Evolutionary conservation across 2,797 vertebrate genomes (phyloP), one percentile per base, ranked within the genome.

Genomic region (Epinephelus malabaricus): DNA sequence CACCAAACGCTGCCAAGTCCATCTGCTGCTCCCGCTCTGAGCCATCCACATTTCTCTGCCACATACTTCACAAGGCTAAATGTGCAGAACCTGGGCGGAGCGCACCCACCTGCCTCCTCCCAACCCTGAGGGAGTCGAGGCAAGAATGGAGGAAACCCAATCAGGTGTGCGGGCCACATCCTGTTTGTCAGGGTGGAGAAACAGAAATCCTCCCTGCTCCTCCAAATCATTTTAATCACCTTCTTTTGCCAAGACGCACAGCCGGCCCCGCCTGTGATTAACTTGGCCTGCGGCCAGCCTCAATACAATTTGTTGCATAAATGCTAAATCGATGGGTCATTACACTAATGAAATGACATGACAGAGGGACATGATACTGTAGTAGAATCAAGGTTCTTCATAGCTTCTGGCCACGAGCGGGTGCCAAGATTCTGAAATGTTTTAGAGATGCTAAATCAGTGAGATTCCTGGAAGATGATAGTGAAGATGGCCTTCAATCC

Each of bases 251-350:
- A 90, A 86, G 87, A 87, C 47, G 76, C 79, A 79, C 87, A 90
- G 83, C 75, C 79, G 74, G 83, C 71, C 54, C 34, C n/a, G 78
- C 70, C 67, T 69, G 77, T 88, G 91, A 92, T 92, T 90, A 84
- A 87, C 82, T 93, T 89, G 89, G 89, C 71, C 49, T 38, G 0
- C 6, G 5, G 82, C 91, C 88, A 90, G 64, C 43, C 66, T 64
- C 79, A 15, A 73, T 81, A 68, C 73, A 77, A 83, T 89, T 88
- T 88, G 88, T 87, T 70, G 75, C 64, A 67, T 86, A 86, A 90
- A 91, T 71, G 76, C 76, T 83, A 85, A 90, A 91, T 87, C 47
- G 76, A 86, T 86, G 83, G 78, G 80, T 89, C 88, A 84, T 92
- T 90, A 86, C 65, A 61, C 84, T 91, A 89, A 91, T 89, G 83